Evolutionary conservation across 2,797 vertebrate species (phyloP).

Genomic region (Mallotus villosus): DNA sequence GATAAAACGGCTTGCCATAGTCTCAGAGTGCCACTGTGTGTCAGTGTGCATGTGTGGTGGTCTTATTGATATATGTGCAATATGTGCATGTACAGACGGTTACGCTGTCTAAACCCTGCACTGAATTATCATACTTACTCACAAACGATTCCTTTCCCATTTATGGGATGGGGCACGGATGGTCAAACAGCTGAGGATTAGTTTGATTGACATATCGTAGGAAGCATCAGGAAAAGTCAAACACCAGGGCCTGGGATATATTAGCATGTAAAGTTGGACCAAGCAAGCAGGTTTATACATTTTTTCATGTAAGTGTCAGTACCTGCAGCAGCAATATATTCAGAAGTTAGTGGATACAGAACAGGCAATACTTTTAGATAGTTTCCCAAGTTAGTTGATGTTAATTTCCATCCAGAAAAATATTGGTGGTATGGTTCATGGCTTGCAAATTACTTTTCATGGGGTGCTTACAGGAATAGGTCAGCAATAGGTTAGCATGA

Average conservation of each 20-base stretch:
- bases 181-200: neutral
- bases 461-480: neutral
- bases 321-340: neutral
- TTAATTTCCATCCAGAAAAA: no score
- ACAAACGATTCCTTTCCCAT: slow-evolving; percentile 3
- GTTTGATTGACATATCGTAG: slow-evolving; percentile 29
- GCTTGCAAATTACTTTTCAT: neutral
- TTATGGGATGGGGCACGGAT: slow-evolving; percentile 8
- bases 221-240: neutral
- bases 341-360: neutral
- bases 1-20: no score
- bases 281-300: neutral
- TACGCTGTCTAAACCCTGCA: slow-evolving; percentile 34
- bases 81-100: slow-evolving; percentile 28
- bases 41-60: no score
- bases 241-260: no score
- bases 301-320: neutral
- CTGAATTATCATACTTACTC: slow-evolving; percentile 28
- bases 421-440: neutral
- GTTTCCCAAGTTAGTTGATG: no score
- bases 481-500: neutral
- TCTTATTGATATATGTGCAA: no score
- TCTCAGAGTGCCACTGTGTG: no score
- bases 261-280: neutral
- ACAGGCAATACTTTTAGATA: no score